These are phyloP conservation scores for Perizoma affinitatum DNA, from an alignment of 2,888 invertebrate species.

Conservation along the genomic window DNA sequence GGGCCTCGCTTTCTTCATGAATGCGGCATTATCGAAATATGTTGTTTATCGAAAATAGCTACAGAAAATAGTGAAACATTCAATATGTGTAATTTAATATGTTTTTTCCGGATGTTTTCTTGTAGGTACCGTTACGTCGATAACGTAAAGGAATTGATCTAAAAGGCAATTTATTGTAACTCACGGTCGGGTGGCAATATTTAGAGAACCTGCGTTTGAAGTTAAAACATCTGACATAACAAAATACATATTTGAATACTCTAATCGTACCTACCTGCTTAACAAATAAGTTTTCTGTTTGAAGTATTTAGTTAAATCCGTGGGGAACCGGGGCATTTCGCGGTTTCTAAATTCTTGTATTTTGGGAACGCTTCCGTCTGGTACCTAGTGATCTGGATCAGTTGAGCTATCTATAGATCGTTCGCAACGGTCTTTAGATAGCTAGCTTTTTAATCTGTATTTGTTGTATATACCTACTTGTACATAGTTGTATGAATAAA, in stretches of 20 bases:
- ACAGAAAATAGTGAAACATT: slow-evolving; percentile 30
- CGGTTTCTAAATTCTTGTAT: too few species aligned
- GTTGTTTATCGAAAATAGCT: slow-evolving; percentile 36
- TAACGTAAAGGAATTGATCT: slow-evolving; percentile 33
- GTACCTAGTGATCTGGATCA: too few species aligned
- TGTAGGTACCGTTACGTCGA: slow-evolving; percentile 29
- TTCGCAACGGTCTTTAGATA: too few species aligned
- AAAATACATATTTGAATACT: slow-evolving; percentile 4
- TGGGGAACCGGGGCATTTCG: too few species aligned
- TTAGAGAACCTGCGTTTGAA: slow-evolving; percentile 14
- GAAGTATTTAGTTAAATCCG: too few species aligned
- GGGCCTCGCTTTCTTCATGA: neutral
- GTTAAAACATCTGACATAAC: slow-evolving; percentile 12
- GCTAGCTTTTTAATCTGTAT: too few species aligned
- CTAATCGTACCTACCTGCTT: neutral
- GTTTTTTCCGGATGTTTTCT: slow-evolving; percentile 34
- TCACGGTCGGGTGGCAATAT: slow-evolving; percentile 8
- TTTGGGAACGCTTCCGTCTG: too few species aligned
- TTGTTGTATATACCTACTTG: too few species aligned
- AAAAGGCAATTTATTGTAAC: slow-evolving; percentile 24
- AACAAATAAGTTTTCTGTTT: too few species aligned
- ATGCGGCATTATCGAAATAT: slow-evolving; percentile 22
- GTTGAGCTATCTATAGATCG: too few species aligned
- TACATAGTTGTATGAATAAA: too few species aligned
- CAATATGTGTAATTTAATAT: slow-evolving; percentile 34